Evolutionary conservation across 2,888 invertebrate species (phyloP).

Genomic region (Caenorhabditis panamensis): DNA sequence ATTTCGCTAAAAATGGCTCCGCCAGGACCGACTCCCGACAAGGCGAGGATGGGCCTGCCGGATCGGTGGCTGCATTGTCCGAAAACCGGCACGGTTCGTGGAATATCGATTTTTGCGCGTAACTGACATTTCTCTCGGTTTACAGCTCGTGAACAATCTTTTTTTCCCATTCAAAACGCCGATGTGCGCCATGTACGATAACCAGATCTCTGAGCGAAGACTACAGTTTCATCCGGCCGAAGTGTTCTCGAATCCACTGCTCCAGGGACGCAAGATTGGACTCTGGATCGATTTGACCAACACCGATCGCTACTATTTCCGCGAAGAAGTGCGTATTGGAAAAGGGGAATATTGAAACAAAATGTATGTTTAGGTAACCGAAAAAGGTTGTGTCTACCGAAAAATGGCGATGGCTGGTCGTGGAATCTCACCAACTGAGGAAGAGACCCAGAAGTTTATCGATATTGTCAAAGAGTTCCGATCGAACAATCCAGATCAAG

Average conservation of each 20-base stretch:
- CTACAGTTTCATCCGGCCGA: slow-evolving; percentile 91
- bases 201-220: slow-evolving; percentile 88
- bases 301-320: slow-evolving; percentile 93
- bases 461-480: slow-evolving; percentile 88
- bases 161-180: slow-evolving; percentile 97
- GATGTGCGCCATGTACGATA: slow-evolving; percentile 88
- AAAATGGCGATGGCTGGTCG: slow-evolving; percentile 86
- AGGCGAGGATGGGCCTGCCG: slow-evolving; percentile 79
- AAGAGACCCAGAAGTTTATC: slow-evolving; percentile 91
- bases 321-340: slow-evolving; percentile 84
- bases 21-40: slow-evolving; percentile 69
- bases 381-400: slow-evolving; percentile 84
- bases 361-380: slow-evolving; percentile 81
- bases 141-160: slow-evolving; percentile 84
- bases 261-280: slow-evolving; percentile 87
- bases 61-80: slow-evolving; percentile 83
- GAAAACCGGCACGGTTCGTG: slow-evolving; percentile 82
- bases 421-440: slow-evolving; percentile 91
- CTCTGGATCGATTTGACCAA: slow-evolving; percentile 97
- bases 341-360: neutral
- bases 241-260: slow-evolving; percentile 85
- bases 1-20: slow-evolving; percentile 47
- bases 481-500: slow-evolving; percentile 69
- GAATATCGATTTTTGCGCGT: slow-evolving; percentile 15
- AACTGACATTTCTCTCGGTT: too few relatives aligned